These are phyloP conservation scores for Procambarus clarkii DNA, from an alignment of 1,140 invertebrate species.

Conservation along the genomic window DNA sequence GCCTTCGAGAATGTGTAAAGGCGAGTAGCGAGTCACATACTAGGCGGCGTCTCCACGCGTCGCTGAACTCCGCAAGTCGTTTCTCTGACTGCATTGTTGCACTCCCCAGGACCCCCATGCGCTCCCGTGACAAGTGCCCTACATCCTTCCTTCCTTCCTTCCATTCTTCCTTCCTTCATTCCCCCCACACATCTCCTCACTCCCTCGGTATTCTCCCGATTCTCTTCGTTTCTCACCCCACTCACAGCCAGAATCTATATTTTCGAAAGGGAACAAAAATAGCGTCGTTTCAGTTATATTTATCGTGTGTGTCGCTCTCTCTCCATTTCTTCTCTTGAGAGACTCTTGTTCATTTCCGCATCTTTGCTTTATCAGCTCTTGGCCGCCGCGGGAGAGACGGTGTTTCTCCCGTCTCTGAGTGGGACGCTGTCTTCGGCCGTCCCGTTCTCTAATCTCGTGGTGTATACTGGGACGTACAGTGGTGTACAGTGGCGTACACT, in stretches of 20 bases:
- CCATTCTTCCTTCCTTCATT: background rate
- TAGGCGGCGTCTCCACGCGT: background rate
- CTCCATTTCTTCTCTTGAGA: background rate
- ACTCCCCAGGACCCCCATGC: background rate
- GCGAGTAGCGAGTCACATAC: too few species aligned
- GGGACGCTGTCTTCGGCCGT: too few species aligned
- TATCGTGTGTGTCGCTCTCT: constrained; percentile 14
- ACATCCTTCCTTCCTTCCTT: constrained; percentile 1
- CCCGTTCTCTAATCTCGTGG: too few species aligned
- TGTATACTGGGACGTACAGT: too few species aligned
- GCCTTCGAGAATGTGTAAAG: too few species aligned
- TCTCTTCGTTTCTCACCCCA: too few species aligned
- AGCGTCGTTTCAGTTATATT: background rate
- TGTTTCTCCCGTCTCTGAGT: too few species aligned
- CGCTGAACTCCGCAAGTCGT: background rate
- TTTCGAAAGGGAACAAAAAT: too few species aligned
- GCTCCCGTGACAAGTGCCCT: background rate
- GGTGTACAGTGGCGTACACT: too few species aligned
- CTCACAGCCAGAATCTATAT: background rate
- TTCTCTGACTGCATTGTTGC: background rate
- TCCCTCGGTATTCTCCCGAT: background rate
- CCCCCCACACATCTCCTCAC: background rate
- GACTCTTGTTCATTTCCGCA: background rate
- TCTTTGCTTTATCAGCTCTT: background rate
- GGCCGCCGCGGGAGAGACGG: too few species aligned